Conservation (phyloP, 2,888 invertebrate species). For the Colletes collaris region DNA sequence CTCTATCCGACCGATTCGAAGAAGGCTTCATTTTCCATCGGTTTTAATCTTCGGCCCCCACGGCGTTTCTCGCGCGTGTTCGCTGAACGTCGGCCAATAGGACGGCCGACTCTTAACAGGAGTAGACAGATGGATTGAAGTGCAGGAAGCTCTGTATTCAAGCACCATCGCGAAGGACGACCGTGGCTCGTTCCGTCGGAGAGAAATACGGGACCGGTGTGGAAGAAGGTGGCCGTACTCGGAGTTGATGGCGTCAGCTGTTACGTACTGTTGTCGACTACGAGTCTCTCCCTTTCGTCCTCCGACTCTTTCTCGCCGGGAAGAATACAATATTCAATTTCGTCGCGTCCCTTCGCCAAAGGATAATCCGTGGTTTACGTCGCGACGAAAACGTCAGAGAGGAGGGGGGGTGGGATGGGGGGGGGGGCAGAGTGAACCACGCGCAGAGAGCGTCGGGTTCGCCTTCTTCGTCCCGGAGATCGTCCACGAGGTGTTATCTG, state of each 20-base stretch:
- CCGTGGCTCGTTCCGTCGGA: conserved; percentile 49
- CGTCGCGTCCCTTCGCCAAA: conserved; percentile 16
- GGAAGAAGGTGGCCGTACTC: conserved; percentile 66
- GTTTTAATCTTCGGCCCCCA: conserved; percentile 61
- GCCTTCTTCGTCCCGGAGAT: neutral
- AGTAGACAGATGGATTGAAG: conserved; percentile 81
- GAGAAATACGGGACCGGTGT: conserved; percentile 44
- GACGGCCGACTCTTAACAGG: conserved; percentile 73
- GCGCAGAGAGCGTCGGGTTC: too few species aligned
- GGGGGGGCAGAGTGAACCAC: neutral
- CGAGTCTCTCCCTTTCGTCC: neutral
- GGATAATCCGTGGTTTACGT: conserved; percentile 56
- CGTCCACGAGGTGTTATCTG: neutral
- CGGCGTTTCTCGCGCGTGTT: conserved; percentile 40
- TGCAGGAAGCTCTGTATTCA: conserved; percentile 75
- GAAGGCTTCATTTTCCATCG: conserved; percentile 55
- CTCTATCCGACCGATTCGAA: conserved; percentile 25
- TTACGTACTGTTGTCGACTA: conserved; percentile 78
- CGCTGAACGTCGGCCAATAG: conserved; percentile 59
- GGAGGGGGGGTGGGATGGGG: too few species aligned
- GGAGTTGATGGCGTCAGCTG: conserved; percentile 81
- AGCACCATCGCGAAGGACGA: conserved; percentile 72
- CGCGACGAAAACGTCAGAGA: neutral
- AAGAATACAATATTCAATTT: conserved; percentile 65
- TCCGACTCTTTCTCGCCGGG: conserved; percentile 4